Conservation (phyloP, 1,140 invertebrate genomes). For the Zaprionus lachaisei region DNA sequence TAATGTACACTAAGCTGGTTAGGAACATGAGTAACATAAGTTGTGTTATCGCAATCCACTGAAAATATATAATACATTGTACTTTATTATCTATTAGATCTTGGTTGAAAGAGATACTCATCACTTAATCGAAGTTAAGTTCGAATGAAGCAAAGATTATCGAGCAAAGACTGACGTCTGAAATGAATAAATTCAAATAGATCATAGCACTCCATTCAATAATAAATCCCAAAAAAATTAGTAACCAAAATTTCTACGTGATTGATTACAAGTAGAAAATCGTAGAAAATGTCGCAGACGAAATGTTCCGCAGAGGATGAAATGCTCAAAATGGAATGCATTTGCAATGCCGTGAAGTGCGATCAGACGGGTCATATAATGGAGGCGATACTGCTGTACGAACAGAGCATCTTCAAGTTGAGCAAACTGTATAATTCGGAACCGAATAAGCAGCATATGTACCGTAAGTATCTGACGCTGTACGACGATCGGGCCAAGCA, state of each 20-base stretch:
- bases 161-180: not conserved
- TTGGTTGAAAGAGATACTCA: no score
- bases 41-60: no score
- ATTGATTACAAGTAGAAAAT: constrained; percentile 30
- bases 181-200: not conserved
- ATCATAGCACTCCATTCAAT: not conserved
- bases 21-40: no score
- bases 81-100: no score
- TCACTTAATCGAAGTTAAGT: no score
- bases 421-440: constrained; percentile 52
- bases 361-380: constrained; percentile 70
- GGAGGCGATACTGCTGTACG: constrained; percentile 73
- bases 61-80: no score
- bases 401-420: constrained; percentile 68
- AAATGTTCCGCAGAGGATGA: constrained; percentile 44
- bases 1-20: not conserved
- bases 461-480: constrained; percentile 54
- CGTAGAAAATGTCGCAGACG: constrained; percentile 49
- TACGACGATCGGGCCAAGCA: constrained; percentile 63
- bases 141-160: not conserved
- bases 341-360: constrained; percentile 62
- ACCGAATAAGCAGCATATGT: constrained; percentile 50
- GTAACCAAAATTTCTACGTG: not conserved
- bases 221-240: not conserved
- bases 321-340: constrained; percentile 55